phyloP scores from a whole-genome alignment of 2,888 invertebrate genomes.

The Synergus itoensis region DNA sequence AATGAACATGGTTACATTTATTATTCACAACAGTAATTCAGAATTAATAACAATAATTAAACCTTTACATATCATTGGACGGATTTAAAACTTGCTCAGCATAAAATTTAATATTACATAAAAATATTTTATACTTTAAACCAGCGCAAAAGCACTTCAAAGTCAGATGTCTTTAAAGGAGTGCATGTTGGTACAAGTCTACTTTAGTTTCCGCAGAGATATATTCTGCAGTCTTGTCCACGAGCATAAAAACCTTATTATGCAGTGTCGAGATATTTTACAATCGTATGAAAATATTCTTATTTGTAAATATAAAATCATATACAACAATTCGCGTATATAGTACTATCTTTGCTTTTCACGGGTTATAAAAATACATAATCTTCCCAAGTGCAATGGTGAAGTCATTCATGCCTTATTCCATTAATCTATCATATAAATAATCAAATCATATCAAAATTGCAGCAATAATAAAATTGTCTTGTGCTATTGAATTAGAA shows the following conservation, averaged over 20 bases:
- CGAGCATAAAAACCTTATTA: background rate
- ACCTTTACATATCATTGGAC: constrained; percentile 69
- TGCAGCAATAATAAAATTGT: background rate
- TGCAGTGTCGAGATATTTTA: background rate
- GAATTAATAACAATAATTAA: constrained; percentile 72
- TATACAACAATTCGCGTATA: background rate
- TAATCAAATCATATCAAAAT: constrained; percentile 13
- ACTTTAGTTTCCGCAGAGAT: background rate
- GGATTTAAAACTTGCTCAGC: constrained; percentile 55
- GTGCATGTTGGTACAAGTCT: background rate
- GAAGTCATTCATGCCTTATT: constrained; percentile 42
- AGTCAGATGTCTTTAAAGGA: background rate
- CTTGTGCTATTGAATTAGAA: background rate
- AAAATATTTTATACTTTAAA: background rate
- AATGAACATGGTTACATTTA: constrained; percentile 73
- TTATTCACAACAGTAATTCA: constrained; percentile 73
- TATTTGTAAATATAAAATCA: background rate
- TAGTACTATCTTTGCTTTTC: constrained; percentile 2
- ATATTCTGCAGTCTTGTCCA: background rate
- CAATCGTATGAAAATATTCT: background rate
- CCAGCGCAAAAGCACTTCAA: background rate
- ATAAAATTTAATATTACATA: constrained; percentile 6
- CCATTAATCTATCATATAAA: constrained; percentile 26
- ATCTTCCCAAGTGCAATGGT: background rate
- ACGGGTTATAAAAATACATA: background rate